Percentiles rank a stretch among this genome's conserved stretches.
Evolutionary conservation across 2,113 vertebrate species (phyloP).

Genomic region (Rana temporaria): DNA sequence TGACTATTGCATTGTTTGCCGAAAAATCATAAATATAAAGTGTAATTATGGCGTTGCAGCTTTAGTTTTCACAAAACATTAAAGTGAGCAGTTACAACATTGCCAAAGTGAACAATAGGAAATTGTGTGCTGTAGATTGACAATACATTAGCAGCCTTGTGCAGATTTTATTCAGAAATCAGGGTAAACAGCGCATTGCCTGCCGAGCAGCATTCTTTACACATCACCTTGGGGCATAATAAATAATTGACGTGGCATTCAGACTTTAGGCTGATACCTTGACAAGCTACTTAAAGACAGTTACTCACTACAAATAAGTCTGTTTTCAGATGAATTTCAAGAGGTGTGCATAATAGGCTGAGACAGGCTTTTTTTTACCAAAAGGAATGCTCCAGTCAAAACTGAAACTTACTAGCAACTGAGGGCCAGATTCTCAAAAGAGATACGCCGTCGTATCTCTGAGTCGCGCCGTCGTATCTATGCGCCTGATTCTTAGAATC

Average conservation of each 20-base stretch:
- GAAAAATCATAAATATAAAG: no score
- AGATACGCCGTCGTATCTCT: no score
- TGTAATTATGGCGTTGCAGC: conserved; percentile 23
- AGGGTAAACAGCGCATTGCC: conserved; percentile 26
- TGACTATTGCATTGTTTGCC: no score
- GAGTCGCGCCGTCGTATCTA: no score
- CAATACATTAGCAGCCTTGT: conserved; percentile 1
- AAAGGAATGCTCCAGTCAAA: no score
- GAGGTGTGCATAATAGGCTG: neutral
- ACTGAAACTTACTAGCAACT: no score
- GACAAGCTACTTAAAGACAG: conserved; percentile 19
- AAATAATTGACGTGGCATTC: conserved; percentile 35
- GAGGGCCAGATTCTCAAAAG: no score
- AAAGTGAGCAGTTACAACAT: neutral
- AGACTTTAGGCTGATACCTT: conserved; percentile 29
- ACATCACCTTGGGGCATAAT: conserved; percentile 23
- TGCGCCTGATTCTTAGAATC: no score
- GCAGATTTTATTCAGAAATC: conserved; percentile 17
- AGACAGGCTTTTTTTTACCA: neutral
- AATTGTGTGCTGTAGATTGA: neutral
- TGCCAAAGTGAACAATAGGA: neutral
- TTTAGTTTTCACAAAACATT: neutral
- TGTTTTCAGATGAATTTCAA: neutral
- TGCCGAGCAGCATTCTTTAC: conserved; percentile 15
- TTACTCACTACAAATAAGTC: conserved; percentile 8